Evolutionary conservation across 1,140 invertebrate species (phyloP), one percentile per base, ranked within the genome.

Genomic region (Meloidogyne chitwoodi): DNA sequence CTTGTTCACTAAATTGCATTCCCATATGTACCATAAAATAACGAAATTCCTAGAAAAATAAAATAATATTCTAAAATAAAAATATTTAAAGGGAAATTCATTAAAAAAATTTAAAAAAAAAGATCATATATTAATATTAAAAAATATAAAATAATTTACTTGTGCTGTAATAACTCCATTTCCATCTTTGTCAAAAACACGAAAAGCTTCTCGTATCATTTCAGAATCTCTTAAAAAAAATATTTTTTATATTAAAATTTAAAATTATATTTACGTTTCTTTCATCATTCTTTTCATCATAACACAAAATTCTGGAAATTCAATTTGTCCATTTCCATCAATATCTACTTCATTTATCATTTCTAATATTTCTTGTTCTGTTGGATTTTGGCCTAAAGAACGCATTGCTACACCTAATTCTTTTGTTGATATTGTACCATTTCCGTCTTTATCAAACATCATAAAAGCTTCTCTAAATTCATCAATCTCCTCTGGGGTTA

Each of bases 401-500:
- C 96, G 91, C 94, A 99, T 96, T 76, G 98, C 96, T 85, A 95
- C 97, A 83, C 96, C 96, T 91, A 99, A 91, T 91, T 99, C 96
- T 91, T 77, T 77, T 44, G 77, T 83, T 83, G 95, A 97, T 89
- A 99, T 99, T 85, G 96, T 97, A 88, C 96, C 96, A 90, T 98
- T 96, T 77, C 95, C 95, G 88, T 99, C 95, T 68, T 98, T 98
- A 90, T 98, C 95, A 90, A 98, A 98, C 87, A 98, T 91, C 90
- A 94, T 96, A 89, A 98, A 98, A 79, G 96, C 96, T 90, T 98
- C 95, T 91, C 97, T 96, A 91, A 98, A 97, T 90, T 98, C 95
- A 62, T 85, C 84, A 61, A 85, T 85, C 38, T 85, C 84, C 70
- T 85, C 81, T 12, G 82, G 82, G 11, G 81, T 84, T 34, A 82